Evolutionary conservation across 2,888 invertebrate species (phyloP), one percentile per base, ranked within the genome.

Genomic region (Pachymerium ferrugineum): DNA sequence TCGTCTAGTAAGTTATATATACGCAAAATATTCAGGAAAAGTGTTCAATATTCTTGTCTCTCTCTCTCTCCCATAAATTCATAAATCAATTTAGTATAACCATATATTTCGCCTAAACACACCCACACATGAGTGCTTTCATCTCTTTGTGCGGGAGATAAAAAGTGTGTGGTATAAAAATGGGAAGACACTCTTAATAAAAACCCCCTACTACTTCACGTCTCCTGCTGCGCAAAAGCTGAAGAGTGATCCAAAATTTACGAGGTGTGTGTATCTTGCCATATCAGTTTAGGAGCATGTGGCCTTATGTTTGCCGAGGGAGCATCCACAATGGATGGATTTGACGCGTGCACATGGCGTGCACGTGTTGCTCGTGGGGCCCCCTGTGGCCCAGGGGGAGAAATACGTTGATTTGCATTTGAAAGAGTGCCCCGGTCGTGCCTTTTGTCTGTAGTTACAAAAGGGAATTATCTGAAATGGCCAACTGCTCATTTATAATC

Each of bases 271-370:
- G 47, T 54, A 54, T 54, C 47, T 54, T 54, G 47, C 47, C 47
- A 5, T 54, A 54, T 54, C 47, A 54, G 47, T 54, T 54, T 54
- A 54, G 47, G 47, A 54, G 47, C 47, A 54, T 54, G 47, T 54
- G 47, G 47, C 47, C 47, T 1, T 54, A 54, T 54, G 47, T 54
- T 54, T 54, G 47, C 47, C 10, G 47, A 54, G 47, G 47, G 47
- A 54, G 16, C 47, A 54, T 54, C 47, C 47, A 54, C 47, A 54
- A 54, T 54, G 47, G 47, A 54, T 54, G 47, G 47, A 54, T 54
- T 22, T 54, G 47, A 54, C 47, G 47, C 47, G 47, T 54, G 47
- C 47, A 54, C 47, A 54, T 54, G 47, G 47, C 47, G 47, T 54
- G 47, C 47, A 54, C 47, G 47, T 54, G 47, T 54, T 54, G 47